Percentiles rank a stretch among this genome's conserved stretches.
These are phyloP conservation scores for Lysandra coridon DNA, from an alignment of 2,888 invertebrate genomes.

Conservation along the genomic window DNA sequence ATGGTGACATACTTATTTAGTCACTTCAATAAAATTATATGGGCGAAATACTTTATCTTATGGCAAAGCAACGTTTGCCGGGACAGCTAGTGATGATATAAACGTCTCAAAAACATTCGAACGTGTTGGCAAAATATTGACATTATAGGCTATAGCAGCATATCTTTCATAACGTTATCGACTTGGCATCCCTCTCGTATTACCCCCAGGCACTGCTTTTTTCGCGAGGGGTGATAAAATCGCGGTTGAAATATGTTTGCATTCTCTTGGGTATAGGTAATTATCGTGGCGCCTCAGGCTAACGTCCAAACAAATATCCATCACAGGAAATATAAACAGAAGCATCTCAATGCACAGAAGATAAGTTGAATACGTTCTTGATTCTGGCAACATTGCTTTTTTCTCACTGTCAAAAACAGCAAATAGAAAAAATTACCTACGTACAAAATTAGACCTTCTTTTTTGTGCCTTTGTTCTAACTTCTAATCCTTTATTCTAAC, in stretches of 20 bases:
- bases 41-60: no score
- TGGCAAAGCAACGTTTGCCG: no score
- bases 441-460: no score
- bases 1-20: no score
- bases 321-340: neutral
- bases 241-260: conserved; percentile 13
- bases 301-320: neutral
- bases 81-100: no score
- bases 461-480: no score
- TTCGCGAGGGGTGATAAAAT: neutral
- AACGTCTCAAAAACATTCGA: no score
- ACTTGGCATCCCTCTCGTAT: neutral
- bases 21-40: no score
- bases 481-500: no score
- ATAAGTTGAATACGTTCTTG: neutral
- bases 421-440: no score
- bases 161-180: neutral
- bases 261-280: conserved; percentile 9
- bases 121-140: neutral
- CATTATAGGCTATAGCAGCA: neutral
- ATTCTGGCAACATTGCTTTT: neutral
- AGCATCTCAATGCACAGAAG: neutral
- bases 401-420: no score
- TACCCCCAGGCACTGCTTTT: neutral
- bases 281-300: neutral